Evolutionary conservation across 2,797 vertebrate genomes (phyloP).

Genomic region (Avahi laniger): DNA sequence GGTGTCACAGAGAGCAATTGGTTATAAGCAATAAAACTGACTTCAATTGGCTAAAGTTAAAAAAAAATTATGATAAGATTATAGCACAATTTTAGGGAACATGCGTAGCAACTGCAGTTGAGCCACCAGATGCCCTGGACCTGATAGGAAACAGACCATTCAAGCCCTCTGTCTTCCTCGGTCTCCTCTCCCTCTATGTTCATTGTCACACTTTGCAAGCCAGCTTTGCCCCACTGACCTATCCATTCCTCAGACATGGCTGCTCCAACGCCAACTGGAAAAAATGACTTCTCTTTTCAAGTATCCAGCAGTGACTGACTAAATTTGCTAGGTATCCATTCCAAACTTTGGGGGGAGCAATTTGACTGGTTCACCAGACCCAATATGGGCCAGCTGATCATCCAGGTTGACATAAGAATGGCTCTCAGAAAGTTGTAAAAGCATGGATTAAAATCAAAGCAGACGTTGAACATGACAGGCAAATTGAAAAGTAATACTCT

Average conservation of each 20-base stretch:
- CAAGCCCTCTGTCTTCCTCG: background rate
- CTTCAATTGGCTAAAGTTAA: background rate
- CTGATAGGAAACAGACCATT: background rate
- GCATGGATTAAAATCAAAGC: background rate
- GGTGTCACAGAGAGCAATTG: background rate
- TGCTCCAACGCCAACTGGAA: no score
- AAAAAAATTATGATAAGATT: background rate
- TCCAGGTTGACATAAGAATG: background rate
- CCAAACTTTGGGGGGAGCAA: no score
- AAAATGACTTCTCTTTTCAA: background rate
- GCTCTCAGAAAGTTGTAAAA: background rate
- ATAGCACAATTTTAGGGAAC: accelerated
- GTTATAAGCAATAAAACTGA: background rate
- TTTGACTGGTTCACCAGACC: background rate
- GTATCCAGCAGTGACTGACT: background rate
- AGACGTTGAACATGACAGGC: background rate
- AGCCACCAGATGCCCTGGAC: accelerated
- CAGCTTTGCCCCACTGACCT: accelerated
- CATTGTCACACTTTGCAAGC: background rate
- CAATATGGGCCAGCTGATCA: accelerated
- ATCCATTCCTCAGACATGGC: background rate
- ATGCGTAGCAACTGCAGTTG: background rate
- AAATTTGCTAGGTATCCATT: no score
- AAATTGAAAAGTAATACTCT: background rate
- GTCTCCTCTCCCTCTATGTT: accelerated